phyloP scores from a whole-genome alignment of 2,113 vertebrate genomes.

The Gallinago undulata region DNA sequence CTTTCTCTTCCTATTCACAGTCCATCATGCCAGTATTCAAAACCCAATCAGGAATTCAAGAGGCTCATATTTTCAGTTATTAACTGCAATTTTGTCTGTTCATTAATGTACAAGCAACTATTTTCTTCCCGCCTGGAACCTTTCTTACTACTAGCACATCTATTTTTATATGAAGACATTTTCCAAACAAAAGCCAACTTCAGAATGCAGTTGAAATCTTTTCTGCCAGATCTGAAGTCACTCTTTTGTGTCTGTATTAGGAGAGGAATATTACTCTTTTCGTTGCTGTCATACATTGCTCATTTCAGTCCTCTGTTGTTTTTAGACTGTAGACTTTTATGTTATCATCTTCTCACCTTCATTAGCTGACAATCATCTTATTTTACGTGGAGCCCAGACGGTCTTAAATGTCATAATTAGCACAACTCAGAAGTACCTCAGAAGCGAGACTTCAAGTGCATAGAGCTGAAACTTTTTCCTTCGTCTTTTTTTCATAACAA shows the following conservation, averaged over 20 bases:
- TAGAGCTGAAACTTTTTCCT: neutral
- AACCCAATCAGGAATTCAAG: neutral
- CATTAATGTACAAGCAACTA: neutral
- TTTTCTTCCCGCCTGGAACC: neutral
- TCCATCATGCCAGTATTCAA: neutral
- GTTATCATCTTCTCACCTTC: neutral
- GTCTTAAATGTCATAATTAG: conserved; percentile 3
- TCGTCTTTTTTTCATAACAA: neutral
- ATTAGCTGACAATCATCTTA: conserved; percentile 5
- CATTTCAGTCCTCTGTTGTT: neutral
- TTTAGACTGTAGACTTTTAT: neutral
- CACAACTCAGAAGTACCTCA: neutral
- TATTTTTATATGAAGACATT: neutral
- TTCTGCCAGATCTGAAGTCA: neutral
- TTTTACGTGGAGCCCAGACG: neutral
- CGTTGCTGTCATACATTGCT: neutral
- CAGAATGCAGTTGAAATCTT: neutral
- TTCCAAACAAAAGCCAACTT: neutral
- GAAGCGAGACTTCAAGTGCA: neutral
- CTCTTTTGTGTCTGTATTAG: neutral
- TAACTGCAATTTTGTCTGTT: neutral
- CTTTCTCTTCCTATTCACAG: neutral
- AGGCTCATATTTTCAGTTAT: neutral
- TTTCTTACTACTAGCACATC: neutral
- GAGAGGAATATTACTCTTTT: neutral